Base-by-base conservation (phyloP, 37 sponge, comb jelly and placozoan species). In the Hormiphora californensis region DNA sequence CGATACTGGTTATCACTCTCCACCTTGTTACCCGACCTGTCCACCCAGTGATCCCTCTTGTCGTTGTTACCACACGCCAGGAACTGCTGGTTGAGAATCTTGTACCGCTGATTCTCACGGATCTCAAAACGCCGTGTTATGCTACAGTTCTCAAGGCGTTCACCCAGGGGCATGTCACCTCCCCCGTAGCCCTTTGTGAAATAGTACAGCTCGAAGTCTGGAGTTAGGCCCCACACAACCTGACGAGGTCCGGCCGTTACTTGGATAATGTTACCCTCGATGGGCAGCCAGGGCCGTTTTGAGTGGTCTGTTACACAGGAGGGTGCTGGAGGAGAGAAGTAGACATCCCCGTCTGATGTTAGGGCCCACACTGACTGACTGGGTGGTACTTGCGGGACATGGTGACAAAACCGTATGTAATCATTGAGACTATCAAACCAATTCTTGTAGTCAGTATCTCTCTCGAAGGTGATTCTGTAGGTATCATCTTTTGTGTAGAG, bases 261-360 rank as follows among this genome's bases (percentile, higher is more conserved):
- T 15, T 57, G 61, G 4, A 57, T 30, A 15, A 57, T 28, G 61
- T 57, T 57, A 5, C 61, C 61, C n/a, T 57, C 61, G n/a, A 57
- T 57, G n/a, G 61, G 61, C n/a, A 57, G 61, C 61, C 61, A 57
- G 61, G 61, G 30, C 27, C 61, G 61, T 12, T 57, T 57, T 28
- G 61, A 57, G 61, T 57, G 61, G 27, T 57, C 27, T 23, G 61
- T 57, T 5, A 57, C 61, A 57, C 61, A 57, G n/a, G 61, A 57
- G n/a, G 61, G 61, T 5, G 23, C 61, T 5, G 61, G 61, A 57
- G 61, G 61, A 5, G 61, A 57, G n/a, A 57, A 57, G 61, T 57
- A 57, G 17, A 57, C 61, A 15, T 23, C 27, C n/a, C 61, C 61
- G 3, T 57, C 61, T 15, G 30, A 23, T 21, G 61, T 28, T 30